phyloP scores from a whole-genome alignment of 2,888 invertebrate species.

The Stenotaenia linearis region DNA sequence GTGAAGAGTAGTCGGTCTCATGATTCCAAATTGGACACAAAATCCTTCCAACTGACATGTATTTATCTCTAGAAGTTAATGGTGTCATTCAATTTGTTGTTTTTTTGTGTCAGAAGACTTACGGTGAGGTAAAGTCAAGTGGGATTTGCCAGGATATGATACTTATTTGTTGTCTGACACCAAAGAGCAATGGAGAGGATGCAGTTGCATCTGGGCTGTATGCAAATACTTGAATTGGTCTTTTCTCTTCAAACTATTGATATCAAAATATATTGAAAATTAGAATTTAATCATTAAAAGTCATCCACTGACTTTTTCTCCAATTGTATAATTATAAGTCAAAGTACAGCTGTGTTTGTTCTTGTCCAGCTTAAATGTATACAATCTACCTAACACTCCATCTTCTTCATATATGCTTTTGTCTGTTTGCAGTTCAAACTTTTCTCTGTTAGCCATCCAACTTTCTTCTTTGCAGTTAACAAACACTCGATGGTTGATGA shows the following conservation, averaged over 20 bases:
- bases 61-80: conserved; percentile 55
- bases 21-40: not conserved
- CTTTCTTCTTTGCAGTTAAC: too few species aligned
- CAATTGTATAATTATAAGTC: not conserved
- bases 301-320: not conserved
- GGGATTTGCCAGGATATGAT: conserved; percentile 36
- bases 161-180: conserved; percentile 33
- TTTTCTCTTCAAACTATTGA: not conserved
- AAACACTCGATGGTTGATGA: too few species aligned
- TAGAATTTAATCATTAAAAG: not conserved
- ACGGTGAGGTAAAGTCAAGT: not conserved
- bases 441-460: too few species aligned
- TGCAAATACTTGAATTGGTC: conserved; percentile 33
- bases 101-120: conserved; percentile 50
- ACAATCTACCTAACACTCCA: not conserved
- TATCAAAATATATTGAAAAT: not conserved
- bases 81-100: conserved; percentile 56
- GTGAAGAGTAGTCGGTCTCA: not conserved
- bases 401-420: not conserved
- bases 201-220: conserved; percentile 19
- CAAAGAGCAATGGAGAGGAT: conserved; percentile 32
- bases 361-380: not conserved
- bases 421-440: not conserved
- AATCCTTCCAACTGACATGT: not conserved
- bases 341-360: not conserved